Conservation (phyloP, 2,888 invertebrate species). For the Coelogynopora nodosa region DNA sequence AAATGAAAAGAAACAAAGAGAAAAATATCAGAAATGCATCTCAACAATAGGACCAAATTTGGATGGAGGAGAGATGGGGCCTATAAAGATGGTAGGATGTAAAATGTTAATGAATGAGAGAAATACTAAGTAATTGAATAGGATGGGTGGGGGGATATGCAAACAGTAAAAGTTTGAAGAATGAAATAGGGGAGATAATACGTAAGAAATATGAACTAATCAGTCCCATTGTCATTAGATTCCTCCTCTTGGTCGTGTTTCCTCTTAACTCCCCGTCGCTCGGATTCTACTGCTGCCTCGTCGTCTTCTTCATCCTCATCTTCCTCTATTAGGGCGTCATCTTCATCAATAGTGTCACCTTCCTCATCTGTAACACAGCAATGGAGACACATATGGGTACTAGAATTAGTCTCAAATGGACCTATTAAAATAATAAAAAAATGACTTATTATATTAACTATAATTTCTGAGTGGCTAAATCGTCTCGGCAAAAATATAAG, state of each 20-base stretch:
- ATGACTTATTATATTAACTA: no score
- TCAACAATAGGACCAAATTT: no score
- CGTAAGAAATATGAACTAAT: background rate
- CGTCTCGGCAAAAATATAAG: no score
- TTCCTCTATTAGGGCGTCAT: background rate
- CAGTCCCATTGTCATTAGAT: slow-evolving; percentile 39
- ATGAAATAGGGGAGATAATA: background rate
- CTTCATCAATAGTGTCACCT: background rate
- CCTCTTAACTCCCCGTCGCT: slow-evolving; percentile 69
- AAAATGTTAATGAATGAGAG: background rate
- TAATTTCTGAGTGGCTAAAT: no score
- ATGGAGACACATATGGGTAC: background rate
- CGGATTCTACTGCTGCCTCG: background rate
- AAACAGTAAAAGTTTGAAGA: no score
- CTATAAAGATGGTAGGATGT: background rate
- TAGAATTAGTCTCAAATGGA: no score
- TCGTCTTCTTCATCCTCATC: background rate
- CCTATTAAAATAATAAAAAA: no score
- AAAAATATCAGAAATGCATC: background rate
- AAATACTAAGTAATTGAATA: no score
- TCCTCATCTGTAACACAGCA: background rate
- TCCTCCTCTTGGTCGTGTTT: slow-evolving; percentile 67
- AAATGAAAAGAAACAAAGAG: background rate
- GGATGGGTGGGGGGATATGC: background rate
- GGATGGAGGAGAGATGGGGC: background rate